These are phyloP conservation scores for Chrysogorgia sp. DNA, from an alignment of 92 coral and sea anemone genomes.

Conservation along the genomic window DNA sequence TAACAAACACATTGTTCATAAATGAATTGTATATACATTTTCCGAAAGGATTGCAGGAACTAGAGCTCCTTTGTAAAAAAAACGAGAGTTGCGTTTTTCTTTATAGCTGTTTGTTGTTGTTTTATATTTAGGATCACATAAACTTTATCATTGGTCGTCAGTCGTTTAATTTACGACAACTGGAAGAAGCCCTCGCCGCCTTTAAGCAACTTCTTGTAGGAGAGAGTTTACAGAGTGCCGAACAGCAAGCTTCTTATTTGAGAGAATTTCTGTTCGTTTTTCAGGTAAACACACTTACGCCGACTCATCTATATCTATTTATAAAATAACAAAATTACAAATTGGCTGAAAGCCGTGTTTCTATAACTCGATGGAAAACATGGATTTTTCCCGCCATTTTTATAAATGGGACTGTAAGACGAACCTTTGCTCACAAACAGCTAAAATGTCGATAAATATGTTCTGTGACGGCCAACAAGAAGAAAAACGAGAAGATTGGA, in stretches of 20 bases:
- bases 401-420: too few species aligned
- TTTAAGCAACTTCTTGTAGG: constrained; percentile 82
- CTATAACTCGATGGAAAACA: too few species aligned
- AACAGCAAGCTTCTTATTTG: constrained; percentile 93
- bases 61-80: too few species aligned
- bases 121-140: constrained; percentile 75
- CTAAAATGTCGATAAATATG: too few species aligned
- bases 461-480: too few species aligned
- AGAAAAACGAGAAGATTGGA: too few species aligned
- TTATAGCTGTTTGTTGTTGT: neutral
- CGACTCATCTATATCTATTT: neutral
- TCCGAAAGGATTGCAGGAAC: too few species aligned
- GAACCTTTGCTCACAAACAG: too few species aligned
- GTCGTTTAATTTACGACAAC: constrained; percentile 86
- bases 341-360: too few species aligned
- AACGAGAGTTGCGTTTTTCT: neutral
- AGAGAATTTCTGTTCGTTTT: constrained; percentile 94
- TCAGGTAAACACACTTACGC: constrained; percentile 61
- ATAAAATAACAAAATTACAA: too few species aligned
- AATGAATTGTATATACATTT: too few species aligned
- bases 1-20: neutral
- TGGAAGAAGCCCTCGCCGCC: constrained; percentile 85
- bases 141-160: constrained; percentile 96
- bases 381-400: too few species aligned
- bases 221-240: constrained; percentile 84